These are phyloP conservation scores for Sialis fuliginosa DNA, from an alignment of 2,888 invertebrate species.

Conservation along the genomic window DNA sequence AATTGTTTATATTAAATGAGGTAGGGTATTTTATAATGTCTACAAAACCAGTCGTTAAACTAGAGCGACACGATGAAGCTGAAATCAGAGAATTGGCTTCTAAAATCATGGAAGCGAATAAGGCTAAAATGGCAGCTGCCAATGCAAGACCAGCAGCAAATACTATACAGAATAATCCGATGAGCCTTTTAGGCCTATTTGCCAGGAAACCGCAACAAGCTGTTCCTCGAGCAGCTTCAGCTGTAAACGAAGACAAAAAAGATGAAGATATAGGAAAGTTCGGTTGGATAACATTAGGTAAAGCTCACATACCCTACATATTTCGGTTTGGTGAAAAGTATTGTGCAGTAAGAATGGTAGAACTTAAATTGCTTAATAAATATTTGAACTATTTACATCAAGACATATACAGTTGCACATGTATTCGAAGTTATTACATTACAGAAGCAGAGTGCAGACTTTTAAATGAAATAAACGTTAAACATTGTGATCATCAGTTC, in stretches of 20 bases:
- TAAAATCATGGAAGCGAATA: slow-evolving; percentile 71
- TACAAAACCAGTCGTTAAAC: slow-evolving; percentile 31
- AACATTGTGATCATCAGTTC: slow-evolving; percentile 81
- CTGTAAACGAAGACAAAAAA: slow-evolving; percentile 27
- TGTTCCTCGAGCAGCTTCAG: slow-evolving; percentile 20
- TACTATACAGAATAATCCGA: slow-evolving; percentile 9
- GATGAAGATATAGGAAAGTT: slow-evolving; percentile 74
- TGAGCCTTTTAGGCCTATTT: slow-evolving; percentile 12
- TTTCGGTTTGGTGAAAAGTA: slow-evolving; percentile 69
- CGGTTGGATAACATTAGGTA: slow-evolving; percentile 80
- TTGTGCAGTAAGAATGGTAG: slow-evolving; percentile 88
- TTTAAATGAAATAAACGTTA: slow-evolving; percentile 80
- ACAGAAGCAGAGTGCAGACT: slow-evolving; percentile 79
- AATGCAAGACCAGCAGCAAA: slow-evolving; percentile 15
- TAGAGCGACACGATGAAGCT: slow-evolving; percentile 67
- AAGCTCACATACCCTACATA: slow-evolving; percentile 76
- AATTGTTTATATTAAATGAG: not conserved
- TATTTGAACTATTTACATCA: slow-evolving; percentile 76
- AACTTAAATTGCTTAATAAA: slow-evolving; percentile 75
- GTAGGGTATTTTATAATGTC: slow-evolving; percentile 5
- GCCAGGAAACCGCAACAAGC: slow-evolving; percentile 18
- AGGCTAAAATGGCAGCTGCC: slow-evolving; percentile 39
- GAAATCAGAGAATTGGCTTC: slow-evolving; percentile 75
- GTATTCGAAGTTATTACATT: slow-evolving; percentile 83
- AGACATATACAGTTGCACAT: slow-evolving; percentile 80